phyloP scores from a whole-genome alignment of 2,888 invertebrate species.

The Aphidius colemani region DNA sequence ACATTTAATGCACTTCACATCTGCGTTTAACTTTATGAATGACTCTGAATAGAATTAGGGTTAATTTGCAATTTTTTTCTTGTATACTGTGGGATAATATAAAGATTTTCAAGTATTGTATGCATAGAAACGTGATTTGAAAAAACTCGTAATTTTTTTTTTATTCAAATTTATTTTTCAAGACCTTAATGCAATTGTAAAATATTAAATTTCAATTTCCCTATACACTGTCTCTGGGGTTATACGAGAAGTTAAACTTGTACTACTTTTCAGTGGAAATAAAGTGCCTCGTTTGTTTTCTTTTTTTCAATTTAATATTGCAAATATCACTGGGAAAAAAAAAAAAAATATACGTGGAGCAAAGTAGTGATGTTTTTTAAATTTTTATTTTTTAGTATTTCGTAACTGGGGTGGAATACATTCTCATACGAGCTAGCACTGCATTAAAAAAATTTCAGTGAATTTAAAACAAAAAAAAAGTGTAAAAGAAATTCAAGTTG shows the following conservation, averaged over 20 bases:
- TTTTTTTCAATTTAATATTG: constrained; percentile 1
- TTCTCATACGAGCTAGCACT: constrained; percentile 18
- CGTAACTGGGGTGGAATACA: constrained; percentile 30
- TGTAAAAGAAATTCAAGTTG: constrained; percentile 19
- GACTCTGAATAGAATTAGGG: background rate
- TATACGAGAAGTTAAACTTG: background rate
- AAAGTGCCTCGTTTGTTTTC: constrained; percentile 16
- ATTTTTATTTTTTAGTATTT: constrained; percentile 1
- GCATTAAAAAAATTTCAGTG: no score
- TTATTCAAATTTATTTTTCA: background rate
- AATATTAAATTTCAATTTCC: constrained; percentile 15
- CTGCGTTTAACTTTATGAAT: constrained; percentile 35
- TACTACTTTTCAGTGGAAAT: background rate
- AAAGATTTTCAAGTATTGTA: no score
- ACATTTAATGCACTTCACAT: constrained; percentile 31
- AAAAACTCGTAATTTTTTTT: background rate
- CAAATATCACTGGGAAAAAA: constrained; percentile 1
- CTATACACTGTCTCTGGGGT: background rate
- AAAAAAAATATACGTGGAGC: background rate
- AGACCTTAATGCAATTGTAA: constrained; percentile 4
- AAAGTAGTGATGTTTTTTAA: background rate
- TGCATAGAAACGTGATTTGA: background rate
- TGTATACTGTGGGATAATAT: no score
- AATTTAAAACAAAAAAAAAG: background rate
- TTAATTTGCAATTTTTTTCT: no score